Base-by-base conservation (phyloP, 2,888 invertebrate genomes). In the Tetramorium bicarinatum region DNA sequence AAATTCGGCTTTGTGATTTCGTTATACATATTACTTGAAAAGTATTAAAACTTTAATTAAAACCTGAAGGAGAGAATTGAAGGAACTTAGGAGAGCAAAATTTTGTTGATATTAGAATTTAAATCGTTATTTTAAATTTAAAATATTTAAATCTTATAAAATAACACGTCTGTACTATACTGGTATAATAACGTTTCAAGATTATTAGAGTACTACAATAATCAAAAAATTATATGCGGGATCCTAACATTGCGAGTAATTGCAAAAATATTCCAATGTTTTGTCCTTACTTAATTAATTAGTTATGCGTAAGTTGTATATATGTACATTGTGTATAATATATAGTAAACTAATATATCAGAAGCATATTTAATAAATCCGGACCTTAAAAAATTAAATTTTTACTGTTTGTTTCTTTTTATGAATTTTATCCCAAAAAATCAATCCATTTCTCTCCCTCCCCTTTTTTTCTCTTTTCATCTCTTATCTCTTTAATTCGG, bases 241-340 rank as follows among this genome's bases (percentile, higher is more conserved):
- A 18, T 64, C 69, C 49, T 66, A 56, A 71, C 69, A 61, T 44
- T 67, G 44, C 41, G 82, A 80, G 59, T 59, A 82, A 76, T 85
- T 72, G 76, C 74, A 69, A 83, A 67, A 66, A 67, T 76, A 91
- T 87, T 86, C 87, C 88, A 88, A 84, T 88, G 85, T 86, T 85
- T 88, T 87, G 86, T 89, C 86, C 88, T 87, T 91, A 85, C 87
- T 87, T 91, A 85, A 86, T 83, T 77, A 86, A 84, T 76, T 80
- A 86, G 79, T 76, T 64, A 85, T 86, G 71, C n/a, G 67, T 87
- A 92, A 90, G 91, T 93, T 94, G 92, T 93, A 94, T 92, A 94
- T 94, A 95, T 94, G 94, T 94, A 95, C 91, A 95, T 94, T 94
- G 91, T 94, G 93, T 95, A 95, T 93, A 87, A 94, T 94, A 93